Evolutionary conservation across 2,888 invertebrate species (phyloP), one percentile per base, ranked within the genome.

Genomic region (Hermaeophaga mercurialis): DNA sequence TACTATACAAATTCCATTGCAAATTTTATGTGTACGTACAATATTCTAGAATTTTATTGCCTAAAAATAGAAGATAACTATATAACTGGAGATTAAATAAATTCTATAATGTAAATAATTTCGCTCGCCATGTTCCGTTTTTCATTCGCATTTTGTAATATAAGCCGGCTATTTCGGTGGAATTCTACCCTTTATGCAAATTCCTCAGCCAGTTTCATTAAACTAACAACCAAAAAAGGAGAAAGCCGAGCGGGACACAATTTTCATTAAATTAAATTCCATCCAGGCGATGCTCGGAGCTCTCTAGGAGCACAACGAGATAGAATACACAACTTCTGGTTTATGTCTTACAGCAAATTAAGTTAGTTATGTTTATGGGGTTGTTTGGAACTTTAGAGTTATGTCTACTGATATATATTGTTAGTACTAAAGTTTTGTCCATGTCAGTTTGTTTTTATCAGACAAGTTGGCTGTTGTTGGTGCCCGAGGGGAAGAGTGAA

Each of bases 351-450:
- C 71, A 69, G 67, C 72, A 73, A 73, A 73, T 73, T 73, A 73
- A 73, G 68, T 72, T 70, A 71, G 72, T 73, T 71, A 72, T 72
- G 71, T 73, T 73, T 72, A 72, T 73, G 66, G 70, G 69, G 70
- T 69, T 70, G 72, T 73, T 72, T 70, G 69, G 69, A 70, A 71
- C 65, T 71, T 69, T 68, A 68, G 70, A 71, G 70, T 71, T 69
- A 67, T 68, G 64, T 67, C 66, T 63, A 63, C 66, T 68, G 67
- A 69, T 70, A 68, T 70, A 68, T 69, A 69, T 65, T 58, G 66
- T 66, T 66, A 69, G 65, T 68, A 63, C 66, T 62, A 62, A 68
- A 70, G 63, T 70, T 69, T 68, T 62, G 67, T 65, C 65, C 62
- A 62, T 64, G 64, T 58, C 59, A 60, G 61, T 61, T 66, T 64